Percentiles rank a stretch among this genome's conserved stretches.
These are phyloP conservation scores for Pollachius pollachius DNA, from an alignment of 2,113 vertebrate species.

Conservation along the genomic window DNA sequence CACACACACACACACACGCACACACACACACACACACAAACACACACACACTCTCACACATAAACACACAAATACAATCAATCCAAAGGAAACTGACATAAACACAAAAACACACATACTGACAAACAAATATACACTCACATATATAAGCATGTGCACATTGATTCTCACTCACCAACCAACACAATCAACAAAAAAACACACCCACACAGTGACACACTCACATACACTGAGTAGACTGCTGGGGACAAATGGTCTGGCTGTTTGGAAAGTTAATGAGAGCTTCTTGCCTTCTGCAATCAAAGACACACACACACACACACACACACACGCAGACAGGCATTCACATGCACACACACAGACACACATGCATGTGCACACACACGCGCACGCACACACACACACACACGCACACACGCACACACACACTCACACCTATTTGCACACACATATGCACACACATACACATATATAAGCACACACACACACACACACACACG, in stretches of 20 bases:
- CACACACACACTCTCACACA: no score
- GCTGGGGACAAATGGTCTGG: not conserved
- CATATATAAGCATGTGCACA: not conserved
- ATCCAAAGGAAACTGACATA: no score
- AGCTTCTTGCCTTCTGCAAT: no score
- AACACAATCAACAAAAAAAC: not conserved
- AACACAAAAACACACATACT: not conserved
- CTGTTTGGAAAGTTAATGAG: no score
- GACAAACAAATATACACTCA: not conserved
- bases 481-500: no score
- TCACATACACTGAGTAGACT: not conserved
- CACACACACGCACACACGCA: not conserved
- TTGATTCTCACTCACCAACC: not conserved
- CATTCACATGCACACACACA: no score
- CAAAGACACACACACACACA: not conserved
- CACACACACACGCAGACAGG: not conserved
- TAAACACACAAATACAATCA: not conserved
- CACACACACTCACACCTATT: not conserved
- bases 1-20: not conserved
- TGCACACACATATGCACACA: not conserved
- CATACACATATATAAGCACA: no score
- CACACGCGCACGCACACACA: slow-evolving; percentile 1
- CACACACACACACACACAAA: not conserved
- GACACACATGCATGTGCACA: not conserved
- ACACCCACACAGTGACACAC: slow-evolving; percentile 2